Evolutionary conservation across 2,888 invertebrate genomes (phyloP).

Genomic region (Lycocerus yunnanus): DNA sequence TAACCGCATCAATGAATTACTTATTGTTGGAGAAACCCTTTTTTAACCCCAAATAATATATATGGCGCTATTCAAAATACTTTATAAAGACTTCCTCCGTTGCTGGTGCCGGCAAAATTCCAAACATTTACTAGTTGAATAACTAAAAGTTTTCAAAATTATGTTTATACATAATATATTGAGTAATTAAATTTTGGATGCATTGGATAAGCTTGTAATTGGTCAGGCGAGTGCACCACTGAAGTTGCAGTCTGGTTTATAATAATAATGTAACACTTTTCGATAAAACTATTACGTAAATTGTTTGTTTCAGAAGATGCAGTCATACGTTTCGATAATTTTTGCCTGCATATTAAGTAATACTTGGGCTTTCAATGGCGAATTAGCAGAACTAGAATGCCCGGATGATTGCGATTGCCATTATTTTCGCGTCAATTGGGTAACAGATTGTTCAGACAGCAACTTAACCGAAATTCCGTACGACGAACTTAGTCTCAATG

Average conservation of each 20-base stretch:
- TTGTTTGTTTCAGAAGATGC: conserved; percentile 23
- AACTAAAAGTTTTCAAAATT: neutral
- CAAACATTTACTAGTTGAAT: neutral
- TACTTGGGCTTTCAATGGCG: conserved; percentile 60
- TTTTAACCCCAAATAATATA: neutral
- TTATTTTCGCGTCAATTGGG: conserved; percentile 77
- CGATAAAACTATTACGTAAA: neutral
- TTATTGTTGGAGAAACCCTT: neutral
- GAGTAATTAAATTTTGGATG: neutral
- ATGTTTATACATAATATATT: neutral
- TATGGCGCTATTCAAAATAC: neutral
- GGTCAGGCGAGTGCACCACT: neutral
- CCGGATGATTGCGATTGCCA: conserved; percentile 77
- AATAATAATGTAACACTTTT: neutral
- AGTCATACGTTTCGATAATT: neutral
- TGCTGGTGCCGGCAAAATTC: neutral
- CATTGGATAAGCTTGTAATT: neutral
- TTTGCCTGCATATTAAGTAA: neutral
- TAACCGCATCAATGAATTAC: neutral
- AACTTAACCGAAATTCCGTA: conserved; percentile 72
- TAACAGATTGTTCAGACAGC: conserved; percentile 76
- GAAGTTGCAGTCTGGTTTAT: neutral
- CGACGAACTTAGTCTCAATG: conserved; percentile 70
- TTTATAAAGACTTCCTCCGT: neutral
- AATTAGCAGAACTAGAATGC: conserved; percentile 69